Percentiles rank a stretch among this genome's conserved stretches.
Conservation (phyloP, 92 coral and sea anemone genomes). For the Umimayanthus kanabou region DNA sequence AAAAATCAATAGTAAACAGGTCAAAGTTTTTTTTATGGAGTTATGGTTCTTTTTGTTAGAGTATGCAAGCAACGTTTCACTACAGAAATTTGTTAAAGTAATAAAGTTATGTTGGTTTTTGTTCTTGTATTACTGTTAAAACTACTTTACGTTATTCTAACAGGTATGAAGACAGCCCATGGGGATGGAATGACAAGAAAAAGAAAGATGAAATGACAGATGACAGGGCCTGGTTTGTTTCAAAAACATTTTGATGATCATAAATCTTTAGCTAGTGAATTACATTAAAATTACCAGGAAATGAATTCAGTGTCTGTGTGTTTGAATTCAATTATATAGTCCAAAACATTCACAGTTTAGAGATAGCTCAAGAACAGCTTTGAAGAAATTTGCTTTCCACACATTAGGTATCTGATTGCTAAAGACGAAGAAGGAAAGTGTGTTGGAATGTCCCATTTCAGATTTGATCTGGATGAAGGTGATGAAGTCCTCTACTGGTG, state of each 20-base stretch:
- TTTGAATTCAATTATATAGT: background rate
- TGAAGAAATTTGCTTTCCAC: background rate
- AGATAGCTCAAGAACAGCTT: background rate
- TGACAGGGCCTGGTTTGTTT: constrained; percentile 80
- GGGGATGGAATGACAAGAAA: constrained; percentile 99
- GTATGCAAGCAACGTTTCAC: too few species aligned
- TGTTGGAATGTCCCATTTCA: constrained; percentile 87
- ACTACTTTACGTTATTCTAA: background rate
- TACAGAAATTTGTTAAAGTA: too few species aligned
- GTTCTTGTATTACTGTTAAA: background rate
- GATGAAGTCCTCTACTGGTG: constrained; percentile 96
- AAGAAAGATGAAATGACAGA: constrained; percentile 97
- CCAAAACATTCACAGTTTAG: background rate
- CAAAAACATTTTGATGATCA: background rate
- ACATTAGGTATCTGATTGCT: constrained; percentile 81
- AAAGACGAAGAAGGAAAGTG: constrained; percentile 67
- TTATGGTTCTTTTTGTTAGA: too few species aligned
- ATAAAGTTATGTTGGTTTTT: too few species aligned
- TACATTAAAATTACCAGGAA: too few species aligned
- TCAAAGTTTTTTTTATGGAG: too few species aligned
- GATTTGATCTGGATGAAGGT: constrained; percentile 94
- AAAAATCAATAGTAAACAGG: too few species aligned
- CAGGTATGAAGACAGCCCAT: constrained; percentile 88
- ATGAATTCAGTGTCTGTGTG: background rate
- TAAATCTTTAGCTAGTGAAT: too few species aligned